Percentiles rank a stretch among this genome's conserved stretches.
phyloP scores from a whole-genome alignment of 1,140 invertebrate genomes.

The Dinoponera quadriceps region DNA sequence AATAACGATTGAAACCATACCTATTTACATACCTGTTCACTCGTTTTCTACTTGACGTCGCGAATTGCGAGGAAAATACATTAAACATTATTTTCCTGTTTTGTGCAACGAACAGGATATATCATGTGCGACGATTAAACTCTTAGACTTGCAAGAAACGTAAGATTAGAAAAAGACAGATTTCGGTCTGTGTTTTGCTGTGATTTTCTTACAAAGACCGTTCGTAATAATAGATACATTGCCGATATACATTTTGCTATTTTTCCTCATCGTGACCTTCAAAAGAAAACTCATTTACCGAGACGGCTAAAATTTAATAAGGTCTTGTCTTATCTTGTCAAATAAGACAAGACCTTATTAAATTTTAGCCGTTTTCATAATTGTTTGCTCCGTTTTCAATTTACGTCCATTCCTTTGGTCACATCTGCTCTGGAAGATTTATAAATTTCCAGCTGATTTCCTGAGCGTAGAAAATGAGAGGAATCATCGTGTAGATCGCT shows the following conservation, averaged over 20 bases:
- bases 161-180: too few relatives aligned
- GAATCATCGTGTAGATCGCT: not conserved
- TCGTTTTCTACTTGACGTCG: constrained; percentile 25
- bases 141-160: too few relatives aligned
- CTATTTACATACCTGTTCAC: not conserved
- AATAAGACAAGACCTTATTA: too few relatives aligned
- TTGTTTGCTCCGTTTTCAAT: not conserved
- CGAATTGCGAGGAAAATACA: not conserved
- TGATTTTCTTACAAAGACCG: too few relatives aligned
- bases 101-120: not conserved
- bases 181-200: too few relatives aligned
- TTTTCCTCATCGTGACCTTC: too few relatives aligned
- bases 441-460: not conserved
- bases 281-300: too few relatives aligned
- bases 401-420: not conserved
- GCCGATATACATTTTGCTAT: too few relatives aligned
- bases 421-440: not conserved
- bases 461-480: not conserved
- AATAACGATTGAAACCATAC: not conserved
- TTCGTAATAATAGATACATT: too few relatives aligned
- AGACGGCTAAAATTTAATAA: too few relatives aligned
- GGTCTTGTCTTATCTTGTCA: too few relatives aligned
- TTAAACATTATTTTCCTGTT: not conserved
- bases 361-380: too few relatives aligned
- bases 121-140: not conserved